phyloP scores from a whole-genome alignment of 2,113 vertebrate species.

The Setophaga kirtlandii region DNA sequence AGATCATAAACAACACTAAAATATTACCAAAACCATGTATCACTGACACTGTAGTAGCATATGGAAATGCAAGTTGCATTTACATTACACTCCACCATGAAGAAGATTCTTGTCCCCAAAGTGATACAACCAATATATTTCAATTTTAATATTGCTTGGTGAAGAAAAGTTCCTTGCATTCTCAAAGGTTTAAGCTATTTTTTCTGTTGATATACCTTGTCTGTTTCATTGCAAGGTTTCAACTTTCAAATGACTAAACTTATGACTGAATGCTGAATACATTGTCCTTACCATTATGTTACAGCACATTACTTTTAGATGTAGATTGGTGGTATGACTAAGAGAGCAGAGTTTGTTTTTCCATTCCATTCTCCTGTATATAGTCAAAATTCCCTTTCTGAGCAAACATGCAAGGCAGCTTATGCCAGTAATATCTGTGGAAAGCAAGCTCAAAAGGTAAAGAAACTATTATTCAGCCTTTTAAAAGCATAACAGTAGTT shows the following conservation, averaged over 20 bases:
- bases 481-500: neutral
- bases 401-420: neutral
- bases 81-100: neutral
- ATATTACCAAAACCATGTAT: neutral
- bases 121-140: neutral
- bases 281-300: neutral
- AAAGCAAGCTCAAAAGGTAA: neutral
- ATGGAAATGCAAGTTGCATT: neutral
- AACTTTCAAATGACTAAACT: neutral
- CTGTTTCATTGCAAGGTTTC: neutral
- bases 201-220: neutral
- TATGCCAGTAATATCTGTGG: neutral
- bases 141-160: neutral
- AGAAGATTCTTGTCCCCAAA: neutral
- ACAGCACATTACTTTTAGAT: neutral
- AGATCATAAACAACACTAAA: neutral
- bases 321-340: neutral
- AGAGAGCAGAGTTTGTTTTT: neutral
- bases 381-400: neutral
- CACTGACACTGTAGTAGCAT: neutral
- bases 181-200: neutral
- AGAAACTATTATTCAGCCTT: neutral
- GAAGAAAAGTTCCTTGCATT: neutral
- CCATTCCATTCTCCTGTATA: neutral
- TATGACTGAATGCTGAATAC: neutral